A percentile compares a stretch with the other conserved stretches of the same genome.
These are phyloP conservation scores for Thunnus maccoyii DNA, from an alignment of 2,113 vertebrate genomes.

Conservation along the genomic window DNA sequence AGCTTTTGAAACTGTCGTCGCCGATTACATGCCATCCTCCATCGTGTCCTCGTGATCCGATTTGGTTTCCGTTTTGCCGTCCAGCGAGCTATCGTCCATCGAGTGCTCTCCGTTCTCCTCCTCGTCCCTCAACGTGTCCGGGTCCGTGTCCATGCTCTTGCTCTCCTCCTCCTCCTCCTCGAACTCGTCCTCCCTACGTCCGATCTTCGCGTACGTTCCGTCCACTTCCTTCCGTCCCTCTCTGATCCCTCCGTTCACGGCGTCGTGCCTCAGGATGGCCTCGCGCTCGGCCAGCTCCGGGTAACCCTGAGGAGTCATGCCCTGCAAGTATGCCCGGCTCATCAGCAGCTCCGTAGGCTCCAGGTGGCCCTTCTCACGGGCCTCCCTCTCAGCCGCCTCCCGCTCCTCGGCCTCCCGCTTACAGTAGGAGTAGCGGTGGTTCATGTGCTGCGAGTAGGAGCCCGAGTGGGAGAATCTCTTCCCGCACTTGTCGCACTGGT, in stretches of 20 bases:
- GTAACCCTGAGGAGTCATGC: conserved; percentile 95
- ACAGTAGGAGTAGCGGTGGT: conserved; percentile 99
- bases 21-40: conserved; percentile 97
- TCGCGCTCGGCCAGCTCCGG: conserved; percentile 96
- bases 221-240: conserved; percentile 94
- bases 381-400: conserved; percentile 96
- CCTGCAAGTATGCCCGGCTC: conserved; percentile 97
- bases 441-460: conserved; percentile 99
- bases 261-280: conserved; percentile 92
- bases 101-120: conserved; percentile 98
- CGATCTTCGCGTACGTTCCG: conserved; percentile 92
- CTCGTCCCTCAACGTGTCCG: conserved; percentile 97
- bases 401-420: conserved; percentile 98
- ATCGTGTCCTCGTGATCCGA: conserved; percentile 98
- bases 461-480: conserved; percentile 99
- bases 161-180: conserved; percentile 99
- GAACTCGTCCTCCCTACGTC: conserved; percentile 94
- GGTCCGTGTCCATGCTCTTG: conserved; percentile 99
- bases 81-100: conserved; percentile 99
- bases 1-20: conserved; percentile 89
- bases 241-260: conserved; percentile 90
- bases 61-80: conserved; percentile 99
- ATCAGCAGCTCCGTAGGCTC: conserved; percentile 98
- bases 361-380: conserved; percentile 95
- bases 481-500: conserved; percentile 99